phyloP scores from a whole-genome alignment of 2,113 vertebrate genomes.

The Pteronura brasiliensis region DNA sequence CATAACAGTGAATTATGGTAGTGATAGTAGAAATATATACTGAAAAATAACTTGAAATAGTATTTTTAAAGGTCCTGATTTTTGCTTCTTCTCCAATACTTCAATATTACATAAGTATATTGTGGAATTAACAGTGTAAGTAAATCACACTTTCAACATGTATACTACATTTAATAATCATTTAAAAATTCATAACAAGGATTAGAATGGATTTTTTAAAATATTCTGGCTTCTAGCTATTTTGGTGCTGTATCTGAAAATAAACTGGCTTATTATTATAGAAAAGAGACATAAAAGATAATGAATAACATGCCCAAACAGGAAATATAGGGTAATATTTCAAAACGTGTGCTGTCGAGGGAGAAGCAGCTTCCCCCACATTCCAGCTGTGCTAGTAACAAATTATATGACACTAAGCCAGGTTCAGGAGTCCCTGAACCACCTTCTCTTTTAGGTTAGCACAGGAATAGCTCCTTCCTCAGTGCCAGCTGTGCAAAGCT shows the following conservation, averaged over 20 bases:
- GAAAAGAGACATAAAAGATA: background rate
- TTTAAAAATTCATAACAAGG: background rate
- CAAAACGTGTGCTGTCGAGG: background rate
- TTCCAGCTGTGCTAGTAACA: background rate
- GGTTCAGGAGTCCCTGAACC: background rate
- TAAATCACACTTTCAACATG: background rate
- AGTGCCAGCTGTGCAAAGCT: accelerated
- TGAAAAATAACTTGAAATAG: background rate
- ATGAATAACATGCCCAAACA: background rate
- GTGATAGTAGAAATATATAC: background rate
- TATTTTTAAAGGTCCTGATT: background rate
- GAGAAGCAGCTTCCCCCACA: background rate
- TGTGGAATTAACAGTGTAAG: background rate
- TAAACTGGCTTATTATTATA: background rate
- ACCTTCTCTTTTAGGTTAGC: background rate
- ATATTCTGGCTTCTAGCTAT: background rate
- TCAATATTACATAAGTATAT: background rate
- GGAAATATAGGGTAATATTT: background rate
- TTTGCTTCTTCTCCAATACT: background rate
- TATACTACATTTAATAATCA: background rate
- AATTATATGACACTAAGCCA: accelerated
- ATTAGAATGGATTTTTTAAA: background rate
- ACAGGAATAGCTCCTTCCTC: too few relatives aligned
- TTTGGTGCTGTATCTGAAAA: background rate
- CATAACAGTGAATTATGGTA: background rate